A percentile compares a stretch with the other conserved stretches of the same genome.
Conservation (phyloP, 2,113 vertebrate species). For the Coptodon bakossiorum region DNA sequence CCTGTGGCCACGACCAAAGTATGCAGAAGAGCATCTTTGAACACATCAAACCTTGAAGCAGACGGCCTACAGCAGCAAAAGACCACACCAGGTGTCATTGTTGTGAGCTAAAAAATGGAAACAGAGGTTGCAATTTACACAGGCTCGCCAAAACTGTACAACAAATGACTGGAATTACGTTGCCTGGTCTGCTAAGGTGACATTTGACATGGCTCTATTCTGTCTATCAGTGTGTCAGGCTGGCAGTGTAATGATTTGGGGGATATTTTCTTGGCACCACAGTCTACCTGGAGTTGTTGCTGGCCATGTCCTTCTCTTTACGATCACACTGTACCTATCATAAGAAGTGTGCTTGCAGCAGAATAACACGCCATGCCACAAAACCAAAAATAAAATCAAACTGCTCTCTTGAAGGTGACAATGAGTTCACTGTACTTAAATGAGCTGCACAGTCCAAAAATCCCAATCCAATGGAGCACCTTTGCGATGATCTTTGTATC, state of each 20-base stretch:
- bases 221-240: neutral
- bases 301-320: neutral
- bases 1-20: neutral
- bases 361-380: neutral
- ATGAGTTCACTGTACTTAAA: neutral
- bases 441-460: neutral
- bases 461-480: neutral
- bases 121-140: neutral
- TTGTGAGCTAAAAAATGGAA: neutral
- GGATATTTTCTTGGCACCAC: neutral
- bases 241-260: neutral
- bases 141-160: neutral
- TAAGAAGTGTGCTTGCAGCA: neutral
- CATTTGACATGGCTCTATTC: neutral
- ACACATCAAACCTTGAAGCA: neutral
- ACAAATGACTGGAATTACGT: neutral
- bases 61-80: neutral
- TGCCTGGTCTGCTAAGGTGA: neutral
- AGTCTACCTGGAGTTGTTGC: neutral
- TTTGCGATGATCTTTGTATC: neutral
- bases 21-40: neutral
- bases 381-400: neutral
- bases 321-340: neutral
- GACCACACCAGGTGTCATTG: neutral
- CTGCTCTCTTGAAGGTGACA: accelerated